Conservation (phyloP, 35 echinoderm and acorn worm species). For the Ophioderma brevispina region DNA sequence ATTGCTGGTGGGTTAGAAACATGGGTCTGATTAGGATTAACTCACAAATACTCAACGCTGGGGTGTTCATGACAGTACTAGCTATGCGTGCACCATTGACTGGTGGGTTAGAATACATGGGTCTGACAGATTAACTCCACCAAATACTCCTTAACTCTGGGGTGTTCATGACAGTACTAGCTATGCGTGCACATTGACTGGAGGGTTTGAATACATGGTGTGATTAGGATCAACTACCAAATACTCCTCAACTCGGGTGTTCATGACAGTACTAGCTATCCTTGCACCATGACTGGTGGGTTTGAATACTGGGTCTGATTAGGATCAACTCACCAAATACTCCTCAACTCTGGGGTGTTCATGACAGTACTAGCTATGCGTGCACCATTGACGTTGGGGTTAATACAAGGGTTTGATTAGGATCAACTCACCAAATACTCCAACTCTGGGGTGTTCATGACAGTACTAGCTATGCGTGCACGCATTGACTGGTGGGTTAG, state of each 20-base stretch:
- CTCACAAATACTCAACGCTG: slow-evolving; percentile 81
- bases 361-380: slow-evolving; percentile 81
- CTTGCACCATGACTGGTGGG: no score
- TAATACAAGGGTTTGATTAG: slow-evolving; percentile 89
- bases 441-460: neutral
- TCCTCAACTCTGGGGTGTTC: slow-evolving; percentile 86
- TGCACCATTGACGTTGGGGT: slow-evolving; percentile 70
- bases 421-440: neutral
- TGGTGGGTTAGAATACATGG: slow-evolving; percentile 80
- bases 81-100: slow-evolving; percentile 84
- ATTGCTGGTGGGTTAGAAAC: no score
- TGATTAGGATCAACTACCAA: slow-evolving; percentile 16
- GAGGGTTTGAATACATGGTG: slow-evolving; percentile 90
- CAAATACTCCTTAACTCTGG: slow-evolving; percentile 80
- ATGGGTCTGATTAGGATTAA: no score
- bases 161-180: slow-evolving; percentile 78
- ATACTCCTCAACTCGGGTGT: neutral
- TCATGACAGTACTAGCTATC: neutral
- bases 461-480: neutral
- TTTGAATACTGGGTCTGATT: no score
- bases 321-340: slow-evolving; percentile 73
- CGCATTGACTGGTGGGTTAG: no score
- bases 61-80: slow-evolving; percentile 81
- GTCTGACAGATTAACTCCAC: slow-evolving; percentile 60
- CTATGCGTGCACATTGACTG: slow-evolving; percentile 79